Conservation (phyloP, 1,140 invertebrate species). For the Propsilocerus akamusi region DNA sequence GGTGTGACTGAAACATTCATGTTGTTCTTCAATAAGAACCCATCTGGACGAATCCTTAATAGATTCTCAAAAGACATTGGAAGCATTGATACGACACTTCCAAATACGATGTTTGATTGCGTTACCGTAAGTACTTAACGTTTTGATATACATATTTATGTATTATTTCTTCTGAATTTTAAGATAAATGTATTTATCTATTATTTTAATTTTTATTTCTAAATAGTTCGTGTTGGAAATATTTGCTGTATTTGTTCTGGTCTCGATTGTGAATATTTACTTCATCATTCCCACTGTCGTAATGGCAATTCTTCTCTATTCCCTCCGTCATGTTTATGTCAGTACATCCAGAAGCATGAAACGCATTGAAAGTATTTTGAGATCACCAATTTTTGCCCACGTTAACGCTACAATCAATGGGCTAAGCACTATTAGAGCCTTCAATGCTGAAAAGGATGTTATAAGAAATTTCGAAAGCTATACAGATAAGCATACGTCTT, state of each 20-base stretch:
- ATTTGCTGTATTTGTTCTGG: constrained; percentile 50
- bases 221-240: constrained; percentile 42
- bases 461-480: constrained; percentile 30
- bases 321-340: constrained; percentile 29
- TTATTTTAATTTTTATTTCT: not conserved
- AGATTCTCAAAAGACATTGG: constrained; percentile 23
- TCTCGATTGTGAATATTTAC: constrained; percentile 48
- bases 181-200: too few species aligned
- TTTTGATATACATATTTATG: not conserved
- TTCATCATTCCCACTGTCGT: constrained; percentile 45
- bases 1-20: constrained; percentile 27
- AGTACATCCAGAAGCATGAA: constrained; percentile 31
- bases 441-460: constrained; percentile 31
- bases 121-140: not conserved
- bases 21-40: constrained; percentile 34
- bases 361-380: not conserved
- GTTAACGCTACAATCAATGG: constrained; percentile 44
- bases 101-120: constrained; percentile 1
- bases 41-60: constrained; percentile 26
- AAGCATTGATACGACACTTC: constrained; percentile 8
- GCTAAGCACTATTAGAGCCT: constrained; percentile 44
- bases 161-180: too few species aligned
- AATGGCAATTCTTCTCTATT: constrained; percentile 45
- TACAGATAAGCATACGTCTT: constrained; percentile 25
- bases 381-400: constrained; percentile 50